Base-by-base conservation (phyloP, 2,888 invertebrate species). In the Gisinianus flammeolus region DNA sequence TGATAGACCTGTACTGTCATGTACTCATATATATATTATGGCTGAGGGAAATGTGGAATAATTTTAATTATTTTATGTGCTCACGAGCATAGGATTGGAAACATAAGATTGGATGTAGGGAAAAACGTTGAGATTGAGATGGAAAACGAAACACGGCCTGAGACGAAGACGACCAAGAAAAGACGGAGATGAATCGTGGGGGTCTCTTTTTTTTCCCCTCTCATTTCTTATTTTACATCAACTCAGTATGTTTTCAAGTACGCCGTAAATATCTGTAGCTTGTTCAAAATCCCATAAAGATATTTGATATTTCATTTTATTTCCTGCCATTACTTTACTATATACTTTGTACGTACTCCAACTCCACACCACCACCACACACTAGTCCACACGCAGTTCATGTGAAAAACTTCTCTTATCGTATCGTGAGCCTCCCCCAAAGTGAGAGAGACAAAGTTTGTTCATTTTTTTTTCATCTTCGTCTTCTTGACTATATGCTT, bases 301-400 rank as follows among this genome's bases (percentile, higher is more conserved):
- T 30, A 28, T 28, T 28, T 66, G 66, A 24, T 66, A 66, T 66
- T 66, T 66, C 30, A 69, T 35, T 35, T 69, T 35, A 44, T 69
- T 35, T 69, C 44, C 30, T 44, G 30, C 44, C 35, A 69, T 24
- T 69, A 24, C 44, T 69, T 69, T 31, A 69, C 5, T 58, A 8
- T 35, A 35, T 35, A 35, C 35, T 35, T 35, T 35, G 35, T 35
- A 35, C 35, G 5, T n/a, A n/a, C 35, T 35, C 35, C 35, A 35
- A n/a, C 35, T 35, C 35, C 35, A 35, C 35, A n/a, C n/a, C n/a
- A n/a, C n/a, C n/a, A n/a, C n/a, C n/a, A n/a, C n/a, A n/a, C n/a
- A n/a, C n/a, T n/a, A n/a, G n/a, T n/a, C 12, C 35, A 35, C 35
- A 35, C 5, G 35, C 35, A 35, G 35, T 35, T 35, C 35, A 35